Conservation (phyloP, 1,140 invertebrate genomes). For the Arion vulgaris region DNA sequence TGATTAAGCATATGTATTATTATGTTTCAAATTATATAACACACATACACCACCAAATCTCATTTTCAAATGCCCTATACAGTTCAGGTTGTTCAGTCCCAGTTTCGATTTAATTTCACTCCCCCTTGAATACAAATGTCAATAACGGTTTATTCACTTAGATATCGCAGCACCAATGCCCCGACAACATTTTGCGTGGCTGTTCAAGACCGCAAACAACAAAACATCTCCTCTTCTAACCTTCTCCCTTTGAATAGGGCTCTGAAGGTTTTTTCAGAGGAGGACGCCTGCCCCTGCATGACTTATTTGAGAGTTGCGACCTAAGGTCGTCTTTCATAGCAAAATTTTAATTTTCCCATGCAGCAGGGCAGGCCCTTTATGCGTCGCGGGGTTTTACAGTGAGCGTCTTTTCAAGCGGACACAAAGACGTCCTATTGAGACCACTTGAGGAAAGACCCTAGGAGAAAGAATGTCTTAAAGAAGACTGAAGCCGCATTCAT, state of each 20-base stretch:
- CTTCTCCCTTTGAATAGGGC: conserved; percentile 1
- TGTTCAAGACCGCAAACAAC: conserved; percentile 3
- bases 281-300: neutral
- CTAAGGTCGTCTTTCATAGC: conserved; percentile 24
- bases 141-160: conserved; percentile 9
- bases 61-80: no score
- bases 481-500: conserved; percentile 15
- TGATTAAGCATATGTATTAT: neutral
- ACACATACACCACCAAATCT: no score
- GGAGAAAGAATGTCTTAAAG: conserved; percentile 8
- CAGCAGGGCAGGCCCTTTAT: conserved; percentile 27
- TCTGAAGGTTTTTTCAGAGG: neutral
- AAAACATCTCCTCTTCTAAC: conserved; percentile 10
- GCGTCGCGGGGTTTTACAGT: neutral
- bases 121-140: conserved; percentile 1
- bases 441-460: conserved; percentile 7
- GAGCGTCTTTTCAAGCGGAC: conserved; percentile 10
- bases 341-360: conserved; percentile 33
- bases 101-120: conserved; percentile 24
- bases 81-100: neutral
- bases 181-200: neutral
- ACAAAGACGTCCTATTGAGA: neutral
- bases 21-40: neutral
- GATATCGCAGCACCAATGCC: neutral
- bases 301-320: conserved; percentile 19